Conservation (phyloP, 2,797 vertebrate genomes). For the Discoglossus pictus region DNA sequence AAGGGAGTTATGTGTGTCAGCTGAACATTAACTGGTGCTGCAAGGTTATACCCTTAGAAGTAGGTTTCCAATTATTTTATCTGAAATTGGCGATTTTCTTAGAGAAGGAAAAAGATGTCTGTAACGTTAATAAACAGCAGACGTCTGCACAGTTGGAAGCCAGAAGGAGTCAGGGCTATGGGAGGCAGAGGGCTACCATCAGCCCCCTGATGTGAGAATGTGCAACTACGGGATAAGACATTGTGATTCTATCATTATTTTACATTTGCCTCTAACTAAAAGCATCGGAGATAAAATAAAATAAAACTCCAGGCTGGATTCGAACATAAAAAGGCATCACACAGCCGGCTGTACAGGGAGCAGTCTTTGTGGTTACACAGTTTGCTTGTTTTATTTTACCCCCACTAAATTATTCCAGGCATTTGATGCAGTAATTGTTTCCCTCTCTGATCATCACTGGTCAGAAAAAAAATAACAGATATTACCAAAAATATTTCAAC, state of each 20-base stretch:
- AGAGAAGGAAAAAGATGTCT: background rate
- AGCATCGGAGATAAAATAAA: slow-evolving; percentile 20
- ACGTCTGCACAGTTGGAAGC: background rate
- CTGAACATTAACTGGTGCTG: background rate
- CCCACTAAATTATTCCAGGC: too few species aligned
- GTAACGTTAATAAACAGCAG: slow-evolving; percentile 19
- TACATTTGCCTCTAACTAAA: slow-evolving; percentile 16
- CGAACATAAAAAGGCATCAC: slow-evolving; percentile 4
- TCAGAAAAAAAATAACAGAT: too few species aligned
- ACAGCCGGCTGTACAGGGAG: background rate
- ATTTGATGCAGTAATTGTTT: too few species aligned
- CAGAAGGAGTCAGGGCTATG: background rate
- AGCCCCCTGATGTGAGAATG: slow-evolving; percentile 13
- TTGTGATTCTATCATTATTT: slow-evolving; percentile 16
- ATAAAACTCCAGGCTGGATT: slow-evolving; percentile 4
- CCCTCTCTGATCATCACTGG: too few species aligned
- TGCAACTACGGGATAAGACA: background rate
- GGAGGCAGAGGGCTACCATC: slow-evolving; percentile 13
- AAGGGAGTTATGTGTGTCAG: background rate
- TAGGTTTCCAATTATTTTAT: slow-evolving; percentile 16
- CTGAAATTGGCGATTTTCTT: slow-evolving; percentile 15
- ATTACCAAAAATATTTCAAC: too few species aligned
- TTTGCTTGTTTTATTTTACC: too few species aligned
- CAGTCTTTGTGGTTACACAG: background rate
- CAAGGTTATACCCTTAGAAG: background rate